Evolutionary conservation across 2,888 invertebrate species (phyloP), one percentile per base, ranked within the genome.

Genomic region (Noctua janthina): DNA sequence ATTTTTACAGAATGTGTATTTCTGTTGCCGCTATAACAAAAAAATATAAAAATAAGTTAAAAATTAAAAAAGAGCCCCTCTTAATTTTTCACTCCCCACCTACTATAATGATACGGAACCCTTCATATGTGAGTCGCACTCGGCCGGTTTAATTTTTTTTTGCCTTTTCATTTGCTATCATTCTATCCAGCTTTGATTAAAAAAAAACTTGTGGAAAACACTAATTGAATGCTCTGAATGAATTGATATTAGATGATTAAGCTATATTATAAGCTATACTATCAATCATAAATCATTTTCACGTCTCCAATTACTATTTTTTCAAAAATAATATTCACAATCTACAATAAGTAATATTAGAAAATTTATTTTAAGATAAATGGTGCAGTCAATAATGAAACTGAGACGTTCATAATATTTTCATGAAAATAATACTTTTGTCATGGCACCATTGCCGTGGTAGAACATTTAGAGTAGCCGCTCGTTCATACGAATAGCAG

Each of bases 311-410:
- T 67, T 54, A 74, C 5, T 39, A 39, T 23, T 20, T 66, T 66
- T 23, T 35, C 8, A 1, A 29, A n/a, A 66, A 1, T 43, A 74
- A 74, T 51, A 15, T 43, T 51, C 6, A 8, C 43, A 67, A n/a
- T 43, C 1, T n/a, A n/a, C n/a, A 29, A 43, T 54, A 68, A 43
- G 23, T 23, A 20, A 43, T 46, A 67, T n/a, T n/a, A 13, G 67
- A 43, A 43, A 46, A n/a, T 20, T 75, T 20, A 39, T 20, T 74
- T 66, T 43, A 54, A 66, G 35, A 67, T 46, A 29, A 78, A 74
- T 56, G 29, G 35, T 46, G n/a, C 13, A 43, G 13, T 35, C 17
- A 35, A 23, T 73, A n/a, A 64, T 17, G 13, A 39, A 71, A 46
- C 39, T 43, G 11, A 35, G 17, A n/a, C n/a, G 11, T 74, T 66